Conservation (phyloP, 2,113 vertebrate species). For the Carettochelys insculpta region DNA sequence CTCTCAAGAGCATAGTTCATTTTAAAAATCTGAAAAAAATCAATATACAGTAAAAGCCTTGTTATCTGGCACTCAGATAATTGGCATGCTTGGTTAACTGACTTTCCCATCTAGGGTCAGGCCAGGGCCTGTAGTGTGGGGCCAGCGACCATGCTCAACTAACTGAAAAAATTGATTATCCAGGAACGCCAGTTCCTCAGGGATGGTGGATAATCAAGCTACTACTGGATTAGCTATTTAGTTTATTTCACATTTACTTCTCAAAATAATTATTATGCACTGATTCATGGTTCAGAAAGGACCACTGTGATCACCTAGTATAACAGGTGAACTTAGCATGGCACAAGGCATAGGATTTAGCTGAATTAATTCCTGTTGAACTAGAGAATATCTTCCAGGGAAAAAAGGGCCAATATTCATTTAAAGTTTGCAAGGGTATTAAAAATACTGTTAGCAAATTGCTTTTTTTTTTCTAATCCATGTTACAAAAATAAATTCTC, state of each 20-base stretch:
- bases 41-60: no score
- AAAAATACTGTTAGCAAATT: background rate
- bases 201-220: no score
- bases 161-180: no score
- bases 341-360: background rate
- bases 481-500: background rate
- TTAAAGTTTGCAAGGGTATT: background rate
- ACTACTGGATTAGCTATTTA: background rate
- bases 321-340: background rate
- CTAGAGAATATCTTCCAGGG: background rate
- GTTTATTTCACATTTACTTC: background rate
- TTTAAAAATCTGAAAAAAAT: background rate
- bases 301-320: background rate
- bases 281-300: background rate
- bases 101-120: no score
- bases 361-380: background rate
- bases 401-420: background rate
- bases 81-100: no score
- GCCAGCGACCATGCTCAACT: no score
- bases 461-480: background rate
- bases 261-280: background rate
- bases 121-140: no score
- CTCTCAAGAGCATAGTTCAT: background rate
- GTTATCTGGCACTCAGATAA: no score
- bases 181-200: no score